Evolutionary conservation across 2,797 vertebrate species (phyloP).

Genomic region (Thamnophis elegans): DNA sequence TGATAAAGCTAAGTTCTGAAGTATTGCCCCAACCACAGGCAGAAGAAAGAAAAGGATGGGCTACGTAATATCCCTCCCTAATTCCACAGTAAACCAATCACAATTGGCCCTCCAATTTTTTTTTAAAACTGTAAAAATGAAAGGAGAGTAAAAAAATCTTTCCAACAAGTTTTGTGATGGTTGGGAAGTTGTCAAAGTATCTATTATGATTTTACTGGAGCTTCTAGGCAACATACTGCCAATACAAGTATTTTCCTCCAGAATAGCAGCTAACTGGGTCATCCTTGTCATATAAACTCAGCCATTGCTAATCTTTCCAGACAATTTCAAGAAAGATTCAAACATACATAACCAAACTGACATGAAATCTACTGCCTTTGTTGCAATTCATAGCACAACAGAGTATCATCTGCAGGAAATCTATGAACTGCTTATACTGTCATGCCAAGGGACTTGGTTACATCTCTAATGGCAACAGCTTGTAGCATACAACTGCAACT

Average conservation of each 20-base stretch:
- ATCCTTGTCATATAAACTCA: background rate
- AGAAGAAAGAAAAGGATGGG: background rate
- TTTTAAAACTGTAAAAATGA: background rate
- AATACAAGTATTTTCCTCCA: background rate
- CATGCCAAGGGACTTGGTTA: constrained; percentile 1
- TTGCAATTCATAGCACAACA: background rate
- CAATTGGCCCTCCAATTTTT: background rate
- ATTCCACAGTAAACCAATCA: background rate
- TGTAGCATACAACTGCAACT: background rate
- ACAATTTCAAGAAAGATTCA: background rate
- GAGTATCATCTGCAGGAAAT: background rate
- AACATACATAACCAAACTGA: background rate
- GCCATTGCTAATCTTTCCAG: background rate
- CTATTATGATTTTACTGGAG: background rate
- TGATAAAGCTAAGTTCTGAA: background rate
- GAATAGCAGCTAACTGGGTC: background rate
- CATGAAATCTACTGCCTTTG: background rate
- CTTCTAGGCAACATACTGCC: background rate
- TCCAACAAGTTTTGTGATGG: background rate
- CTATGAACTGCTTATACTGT: background rate
- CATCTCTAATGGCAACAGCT: background rate
- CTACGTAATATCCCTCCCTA: background rate
- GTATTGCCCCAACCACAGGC: background rate
- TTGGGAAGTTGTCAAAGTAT: background rate
- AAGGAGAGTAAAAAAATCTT: background rate